Conservation (phyloP, 2,113 vertebrate species). For the Ptyas mucosa region DNA sequence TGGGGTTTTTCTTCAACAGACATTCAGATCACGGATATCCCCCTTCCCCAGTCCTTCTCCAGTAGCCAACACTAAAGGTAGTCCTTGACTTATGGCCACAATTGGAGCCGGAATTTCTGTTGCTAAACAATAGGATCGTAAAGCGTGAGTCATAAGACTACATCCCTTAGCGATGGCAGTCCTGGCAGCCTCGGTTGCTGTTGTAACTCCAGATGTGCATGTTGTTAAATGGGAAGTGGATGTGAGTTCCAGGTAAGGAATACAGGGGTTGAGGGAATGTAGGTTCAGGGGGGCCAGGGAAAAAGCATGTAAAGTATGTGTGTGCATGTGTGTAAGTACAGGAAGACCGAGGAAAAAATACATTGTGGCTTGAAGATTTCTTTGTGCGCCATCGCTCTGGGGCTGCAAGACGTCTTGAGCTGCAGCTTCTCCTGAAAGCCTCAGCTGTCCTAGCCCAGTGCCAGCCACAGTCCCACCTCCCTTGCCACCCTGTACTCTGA, state of each 20-base stretch:
- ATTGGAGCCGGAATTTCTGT: background rate
- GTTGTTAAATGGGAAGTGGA: background rate
- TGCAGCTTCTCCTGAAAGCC: background rate
- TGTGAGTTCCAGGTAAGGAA: background rate
- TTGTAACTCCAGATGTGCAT: background rate
- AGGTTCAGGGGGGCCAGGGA: background rate
- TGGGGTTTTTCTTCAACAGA: background rate
- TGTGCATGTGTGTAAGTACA: background rate
- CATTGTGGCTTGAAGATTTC: background rate
- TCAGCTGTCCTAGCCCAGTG: background rate
- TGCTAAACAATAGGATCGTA: background rate
- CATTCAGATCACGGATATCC: background rate
- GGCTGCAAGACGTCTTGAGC: background rate
- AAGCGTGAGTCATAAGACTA: background rate
- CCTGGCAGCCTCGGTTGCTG: background rate
- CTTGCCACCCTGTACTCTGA: background rate
- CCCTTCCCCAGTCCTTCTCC: background rate
- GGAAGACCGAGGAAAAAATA: background rate
- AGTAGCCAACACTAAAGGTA: background rate
- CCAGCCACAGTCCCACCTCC: background rate
- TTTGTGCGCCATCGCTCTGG: too few relatives aligned
- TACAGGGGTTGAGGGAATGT: background rate
- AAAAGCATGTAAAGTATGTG: background rate
- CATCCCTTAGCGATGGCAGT: background rate
- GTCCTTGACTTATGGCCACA: background rate